Evolutionary conservation across 2,113 vertebrate species (phyloP), one percentile per base, ranked within the genome.

Genomic region (Hippocampus mohnikei): DNA sequence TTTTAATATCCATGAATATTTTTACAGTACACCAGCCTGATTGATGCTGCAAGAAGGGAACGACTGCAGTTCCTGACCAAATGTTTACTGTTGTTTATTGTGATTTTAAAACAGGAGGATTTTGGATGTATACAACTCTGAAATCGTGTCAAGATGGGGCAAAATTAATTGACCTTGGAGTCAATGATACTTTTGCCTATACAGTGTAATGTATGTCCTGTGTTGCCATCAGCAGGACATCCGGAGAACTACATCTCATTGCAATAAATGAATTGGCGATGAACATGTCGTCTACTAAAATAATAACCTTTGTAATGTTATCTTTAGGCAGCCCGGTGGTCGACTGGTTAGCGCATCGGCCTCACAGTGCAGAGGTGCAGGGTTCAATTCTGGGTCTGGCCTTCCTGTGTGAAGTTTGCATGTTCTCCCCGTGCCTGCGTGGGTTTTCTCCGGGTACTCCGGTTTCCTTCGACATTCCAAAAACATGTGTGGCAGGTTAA

Each of bases 201-300:
- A n/a, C n/a, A n/a, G n/a, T n/a, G n/a, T n/a, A 82, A 83, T 74
- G 65, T 11, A 62, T 74, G 81, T 88, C 69, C 73, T 76, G 25
- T 86, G 84, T 82, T 80, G 79, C 89, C 88, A 82, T 74, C 91
- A 66, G 46, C 79, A 78, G 91, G 85, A 76, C 5, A 3, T 44
- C 7, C 25, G 3, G 40, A 56, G 77, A 77, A 89, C 56, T 80
- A 67, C 33, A 79, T 23, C 53, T 23, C 29, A 27, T 70, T n/a
- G 23, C 42, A 40, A 25, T 60, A 48, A 61, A 69, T 62, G 20
- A 44, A 40, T 6, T 50, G 16, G 16, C 46, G 15, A 50, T 50
- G 15, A 48, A 48, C 46, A 48, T 50, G 16, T 7, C 16, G 46
- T 50, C 46, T 18, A 18, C 16, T 50, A 50, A 50, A 20, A 18